Base-by-base conservation (phyloP, 2,113 vertebrate genomes). In the Ivindomyrus marchei region DNA sequence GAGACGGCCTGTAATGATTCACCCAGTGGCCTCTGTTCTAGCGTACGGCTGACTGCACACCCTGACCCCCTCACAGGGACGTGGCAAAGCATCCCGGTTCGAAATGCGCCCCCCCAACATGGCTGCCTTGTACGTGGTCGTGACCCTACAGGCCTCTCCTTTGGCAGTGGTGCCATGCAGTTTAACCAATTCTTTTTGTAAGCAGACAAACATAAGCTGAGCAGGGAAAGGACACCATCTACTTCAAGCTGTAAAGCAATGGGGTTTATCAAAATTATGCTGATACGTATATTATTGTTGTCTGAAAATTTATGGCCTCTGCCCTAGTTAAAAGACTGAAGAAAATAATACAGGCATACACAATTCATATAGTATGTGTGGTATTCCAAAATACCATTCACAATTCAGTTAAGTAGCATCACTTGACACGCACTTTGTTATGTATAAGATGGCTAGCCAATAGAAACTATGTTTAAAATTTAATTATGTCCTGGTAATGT, bases 401-500 rank as follows among this genome's bases (percentile, higher is more conserved):
- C 74, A 80, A 80, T 80, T 42, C 36, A 80, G 13, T 19, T 80
- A 80, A 42, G 36, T 3, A 6, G 74, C 36, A 80, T 80, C 36
- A 39, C 70, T 77, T 77, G 70, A 13, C 31, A 5, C 1, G 2
- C 27, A 5, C 27, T 80, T 15, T 80, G 74, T 80, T 10, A 83
- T 27, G n/a, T 50, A 15, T 89, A 46, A 80, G 47, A 84, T 4
- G 24, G 88, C 50, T 89, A 89, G 36, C 27, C 49, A 89, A 84
- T 85, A 89, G 77, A 85, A 53, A 85, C 42, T 31, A 47, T 86
- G 17, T 89, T 85, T 88, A 58, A 85, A 85, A 85, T 85, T 19
- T 58, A 89, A 90, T 89, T 24, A 85, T 70, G 56, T 85, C 19
- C 39, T 66, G 53, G n/a, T 53, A 89, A 88, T 88, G 39, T 49